phyloP scores from a whole-genome alignment of 2,113 vertebrate species.

The Pelodiscus sinensis region DNA sequence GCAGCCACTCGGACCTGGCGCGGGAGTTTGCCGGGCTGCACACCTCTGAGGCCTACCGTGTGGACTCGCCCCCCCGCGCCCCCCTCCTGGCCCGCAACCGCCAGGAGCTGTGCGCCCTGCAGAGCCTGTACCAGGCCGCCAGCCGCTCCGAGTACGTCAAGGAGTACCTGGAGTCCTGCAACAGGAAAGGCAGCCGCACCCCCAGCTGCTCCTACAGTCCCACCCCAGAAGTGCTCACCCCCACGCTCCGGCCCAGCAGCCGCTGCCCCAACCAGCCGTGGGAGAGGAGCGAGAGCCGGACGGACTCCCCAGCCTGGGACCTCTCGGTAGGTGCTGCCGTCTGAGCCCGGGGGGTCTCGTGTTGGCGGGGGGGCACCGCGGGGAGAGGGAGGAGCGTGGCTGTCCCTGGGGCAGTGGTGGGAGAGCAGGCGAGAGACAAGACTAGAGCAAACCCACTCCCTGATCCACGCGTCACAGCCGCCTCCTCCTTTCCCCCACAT shows the following conservation, averaged over 20 bases:
- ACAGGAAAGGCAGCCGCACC: conserved; percentile 51
- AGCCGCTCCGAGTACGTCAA: conserved; percentile 64
- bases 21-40: conserved; percentile 86
- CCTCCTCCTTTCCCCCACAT: background rate
- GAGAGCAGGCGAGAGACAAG: background rate
- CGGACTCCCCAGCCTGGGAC: conserved; percentile 31
- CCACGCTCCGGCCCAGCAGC: conserved; percentile 73
- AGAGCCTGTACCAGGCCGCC: conserved; percentile 73
- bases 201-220: conserved; percentile 35
- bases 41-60: conserved; percentile 72
- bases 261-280: conserved; percentile 74
- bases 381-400: background rate
- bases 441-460: background rate
- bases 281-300: conserved; percentile 66
- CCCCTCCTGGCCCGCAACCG: conserved; percentile 47
- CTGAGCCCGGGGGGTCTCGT: fast-evolving
- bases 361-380: background rate
- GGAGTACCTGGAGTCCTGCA: conserved; percentile 71
- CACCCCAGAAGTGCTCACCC: conserved; percentile 42
- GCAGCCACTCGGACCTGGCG: conserved; percentile 92
- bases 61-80: conserved; percentile 12
- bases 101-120: conserved; percentile 70
- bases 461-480: background rate
- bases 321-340: conserved; percentile 55
- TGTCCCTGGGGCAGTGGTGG: background rate